Evolutionary conservation across 2,797 vertebrate species (phyloP).

Genomic region (Oophaga sylvatica): DNA sequence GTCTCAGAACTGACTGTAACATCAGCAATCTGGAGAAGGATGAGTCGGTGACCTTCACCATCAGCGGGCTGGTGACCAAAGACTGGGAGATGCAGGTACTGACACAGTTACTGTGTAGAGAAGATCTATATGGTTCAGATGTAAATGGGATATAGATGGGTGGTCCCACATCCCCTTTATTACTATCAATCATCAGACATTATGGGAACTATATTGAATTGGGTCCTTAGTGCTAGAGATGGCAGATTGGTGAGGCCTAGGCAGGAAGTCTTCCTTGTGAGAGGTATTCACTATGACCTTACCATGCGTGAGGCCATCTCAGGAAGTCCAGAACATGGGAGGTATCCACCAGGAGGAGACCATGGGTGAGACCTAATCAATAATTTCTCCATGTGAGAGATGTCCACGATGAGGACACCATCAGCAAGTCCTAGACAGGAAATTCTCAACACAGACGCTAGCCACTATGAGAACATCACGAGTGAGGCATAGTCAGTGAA

Average conservation of each 20-base stretch:
- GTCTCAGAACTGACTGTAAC: constrained; percentile 74
- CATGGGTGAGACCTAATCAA: background rate
- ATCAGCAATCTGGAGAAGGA: constrained; percentile 58
- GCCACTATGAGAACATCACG: too few species aligned
- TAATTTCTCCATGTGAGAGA: too few species aligned
- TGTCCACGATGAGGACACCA: too few species aligned
- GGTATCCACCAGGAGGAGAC: background rate
- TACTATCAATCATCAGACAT: background rate
- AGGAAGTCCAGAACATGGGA: background rate
- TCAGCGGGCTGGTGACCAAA: constrained; percentile 78
- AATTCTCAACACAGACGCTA: too few species aligned
- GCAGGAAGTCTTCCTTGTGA: too few species aligned
- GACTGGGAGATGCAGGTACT: constrained; percentile 74
- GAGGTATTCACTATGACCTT: too few species aligned
- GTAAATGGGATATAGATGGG: background rate
- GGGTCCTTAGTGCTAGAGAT: background rate
- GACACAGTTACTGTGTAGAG: background rate
- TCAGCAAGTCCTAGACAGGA: too few species aligned
- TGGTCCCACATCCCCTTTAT: background rate
- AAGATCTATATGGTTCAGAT: background rate
- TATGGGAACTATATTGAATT: background rate
- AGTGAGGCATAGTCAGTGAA: too few species aligned
- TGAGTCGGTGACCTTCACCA: constrained; percentile 65
- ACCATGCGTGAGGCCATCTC: background rate
- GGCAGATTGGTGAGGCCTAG: too few species aligned